phyloP scores from a whole-genome alignment of 2,113 vertebrate genomes.

The Lycocorax pyrrhopterus region DNA sequence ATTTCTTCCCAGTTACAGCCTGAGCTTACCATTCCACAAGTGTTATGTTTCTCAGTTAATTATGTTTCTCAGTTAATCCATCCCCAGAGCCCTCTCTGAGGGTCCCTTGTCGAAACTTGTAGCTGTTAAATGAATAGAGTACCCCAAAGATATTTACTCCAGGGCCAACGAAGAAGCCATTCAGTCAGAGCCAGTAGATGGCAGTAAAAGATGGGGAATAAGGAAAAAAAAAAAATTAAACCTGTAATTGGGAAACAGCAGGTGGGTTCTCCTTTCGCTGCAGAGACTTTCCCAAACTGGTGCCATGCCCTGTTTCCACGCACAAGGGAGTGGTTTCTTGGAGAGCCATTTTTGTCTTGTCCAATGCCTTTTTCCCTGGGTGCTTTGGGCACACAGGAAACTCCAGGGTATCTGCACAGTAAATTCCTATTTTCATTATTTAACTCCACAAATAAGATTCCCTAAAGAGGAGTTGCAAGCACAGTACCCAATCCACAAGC shows the following conservation, averaged over 20 bases:
- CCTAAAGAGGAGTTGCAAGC: background rate
- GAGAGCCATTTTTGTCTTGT: background rate
- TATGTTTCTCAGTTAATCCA: background rate
- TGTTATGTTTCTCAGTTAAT: background rate
- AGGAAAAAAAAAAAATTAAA: background rate
- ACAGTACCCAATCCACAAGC: background rate
- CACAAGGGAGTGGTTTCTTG: background rate
- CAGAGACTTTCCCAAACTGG: background rate
- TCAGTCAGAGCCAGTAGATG: background rate
- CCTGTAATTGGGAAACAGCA: background rate
- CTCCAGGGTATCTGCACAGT: fast-evolving
- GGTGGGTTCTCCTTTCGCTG: background rate
- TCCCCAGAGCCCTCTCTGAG: background rate
- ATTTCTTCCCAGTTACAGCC: background rate
- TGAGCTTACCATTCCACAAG: background rate
- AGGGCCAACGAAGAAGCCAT: fast-evolving
- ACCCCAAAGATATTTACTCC: background rate
- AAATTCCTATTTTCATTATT: background rate
- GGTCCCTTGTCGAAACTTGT: background rate
- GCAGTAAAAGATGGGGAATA: background rate
- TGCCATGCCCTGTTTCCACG: background rate
- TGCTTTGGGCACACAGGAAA: background rate
- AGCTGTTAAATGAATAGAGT: background rate
- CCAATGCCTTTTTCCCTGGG: background rate
- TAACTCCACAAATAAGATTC: background rate